Evolutionary conservation across 2,888 invertebrate species (phyloP).

Genomic region (Tenthredo distinguenda): DNA sequence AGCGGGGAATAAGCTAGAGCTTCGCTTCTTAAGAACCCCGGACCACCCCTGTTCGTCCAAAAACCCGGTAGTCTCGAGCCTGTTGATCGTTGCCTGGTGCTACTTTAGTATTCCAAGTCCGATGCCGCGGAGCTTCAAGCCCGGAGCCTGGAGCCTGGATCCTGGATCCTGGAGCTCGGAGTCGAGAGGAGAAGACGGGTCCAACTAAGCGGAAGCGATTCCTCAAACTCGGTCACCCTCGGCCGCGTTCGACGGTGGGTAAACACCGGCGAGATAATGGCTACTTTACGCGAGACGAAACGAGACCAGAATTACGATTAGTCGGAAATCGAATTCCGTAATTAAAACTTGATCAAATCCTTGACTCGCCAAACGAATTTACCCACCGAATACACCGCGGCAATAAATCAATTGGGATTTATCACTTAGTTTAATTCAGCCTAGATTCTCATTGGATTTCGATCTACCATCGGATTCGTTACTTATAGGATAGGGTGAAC

Average conservation of each 20-base stretch:
- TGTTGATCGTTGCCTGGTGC: slow-evolving; percentile 59
- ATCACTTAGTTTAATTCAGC: background rate
- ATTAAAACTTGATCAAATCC: slow-evolving; percentile 42
- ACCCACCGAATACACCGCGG: background rate
- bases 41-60: background rate
- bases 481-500: background rate
- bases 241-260: slow-evolving; percentile 32
- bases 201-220: slow-evolving; percentile 60
- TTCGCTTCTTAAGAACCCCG: slow-evolving; percentile 15
- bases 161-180: background rate
- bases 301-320: slow-evolving; percentile 40
- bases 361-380: background rate
- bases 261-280: slow-evolving; percentile 49
- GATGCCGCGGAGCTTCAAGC: slow-evolving; percentile 49
- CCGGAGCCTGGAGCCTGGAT: background rate
- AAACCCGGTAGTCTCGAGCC: slow-evolving; percentile 54
- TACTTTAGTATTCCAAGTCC: slow-evolving; percentile 55
- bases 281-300: slow-evolving; percentile 41
- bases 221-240: slow-evolving; percentile 47
- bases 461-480: background rate
- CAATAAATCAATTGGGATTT: background rate
- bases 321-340: slow-evolving; percentile 15
- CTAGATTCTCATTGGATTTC: background rate
- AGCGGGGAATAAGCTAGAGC: slow-evolving; percentile 17
- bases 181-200: slow-evolving; percentile 33